These are phyloP conservation scores for Pseudorectes ferrugineus DNA, from an alignment of 2,113 vertebrate genomes.

Conservation along the genomic window DNA sequence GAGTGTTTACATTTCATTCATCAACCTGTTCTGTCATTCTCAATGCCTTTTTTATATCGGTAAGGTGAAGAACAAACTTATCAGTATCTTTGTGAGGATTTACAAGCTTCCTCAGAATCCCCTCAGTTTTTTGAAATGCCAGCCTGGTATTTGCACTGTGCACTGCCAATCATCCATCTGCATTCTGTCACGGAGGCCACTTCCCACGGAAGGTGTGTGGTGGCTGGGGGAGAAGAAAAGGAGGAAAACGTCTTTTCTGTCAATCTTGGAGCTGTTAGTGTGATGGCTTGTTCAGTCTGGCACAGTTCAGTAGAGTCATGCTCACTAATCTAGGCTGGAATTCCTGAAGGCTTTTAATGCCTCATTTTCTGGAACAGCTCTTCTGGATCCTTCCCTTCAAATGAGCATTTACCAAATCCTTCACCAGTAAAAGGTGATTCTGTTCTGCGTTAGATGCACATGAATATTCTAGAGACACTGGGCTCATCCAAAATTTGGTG, in stretches of 20 bases:
- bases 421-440: background rate
- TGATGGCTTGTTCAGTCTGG: background rate
- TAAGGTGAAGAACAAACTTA: background rate
- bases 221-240: background rate
- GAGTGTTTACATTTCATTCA: background rate
- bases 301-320: background rate
- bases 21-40: background rate
- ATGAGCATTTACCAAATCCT: background rate
- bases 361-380: background rate
- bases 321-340: background rate
- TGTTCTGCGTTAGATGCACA: background rate
- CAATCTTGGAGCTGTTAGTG: background rate
- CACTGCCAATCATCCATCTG: background rate
- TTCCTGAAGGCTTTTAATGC: background rate
- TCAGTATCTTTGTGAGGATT: background rate
- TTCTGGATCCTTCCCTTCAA: background rate
- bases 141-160: background rate
- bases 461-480: background rate
- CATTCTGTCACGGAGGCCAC: background rate
- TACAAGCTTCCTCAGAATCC: background rate
- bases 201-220: background rate
- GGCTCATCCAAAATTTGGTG: background rate
- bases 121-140: background rate
- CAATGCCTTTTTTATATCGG: background rate
- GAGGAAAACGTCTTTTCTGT: background rate